These are phyloP conservation scores for Motacilla alba DNA, from an alignment of 2,113 vertebrate genomes.

Conservation along the genomic window DNA sequence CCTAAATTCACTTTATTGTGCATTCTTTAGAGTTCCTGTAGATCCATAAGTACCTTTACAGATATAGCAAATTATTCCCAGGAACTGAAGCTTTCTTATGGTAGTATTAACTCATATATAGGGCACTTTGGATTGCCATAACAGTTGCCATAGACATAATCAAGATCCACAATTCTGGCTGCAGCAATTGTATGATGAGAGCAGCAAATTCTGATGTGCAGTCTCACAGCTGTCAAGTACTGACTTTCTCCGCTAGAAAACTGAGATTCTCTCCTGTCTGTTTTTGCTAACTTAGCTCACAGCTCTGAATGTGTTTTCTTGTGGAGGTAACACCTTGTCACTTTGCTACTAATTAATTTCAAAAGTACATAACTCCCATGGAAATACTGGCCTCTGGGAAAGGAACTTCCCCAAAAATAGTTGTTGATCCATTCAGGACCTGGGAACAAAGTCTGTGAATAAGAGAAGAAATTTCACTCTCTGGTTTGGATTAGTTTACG, in stretches of 20 bases:
- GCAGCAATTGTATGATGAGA: constrained; percentile 38
- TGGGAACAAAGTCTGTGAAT: background rate
- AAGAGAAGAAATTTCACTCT: background rate
- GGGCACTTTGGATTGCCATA: constrained; percentile 34
- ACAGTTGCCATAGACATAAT: background rate
- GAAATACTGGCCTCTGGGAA: background rate
- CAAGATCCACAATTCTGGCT: constrained; percentile 31
- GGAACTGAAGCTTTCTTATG: background rate
- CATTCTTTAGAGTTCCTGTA: background rate
- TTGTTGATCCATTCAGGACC: background rate
- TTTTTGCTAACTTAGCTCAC: background rate
- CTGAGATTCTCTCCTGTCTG: background rate
- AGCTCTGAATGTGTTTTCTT: background rate
- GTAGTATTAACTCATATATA: background rate
- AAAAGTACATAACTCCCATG: background rate
- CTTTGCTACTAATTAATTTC: background rate
- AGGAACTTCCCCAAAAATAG: background rate
- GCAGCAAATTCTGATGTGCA: constrained; percentile 56
- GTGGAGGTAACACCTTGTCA: background rate
- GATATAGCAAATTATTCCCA: background rate
- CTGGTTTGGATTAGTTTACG: background rate
- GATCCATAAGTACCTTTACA: background rate
- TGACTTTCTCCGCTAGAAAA: background rate
- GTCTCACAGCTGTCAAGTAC: constrained; percentile 62
- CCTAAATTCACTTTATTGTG: background rate